Conservation (phyloP, 2,113 vertebrate genomes). For the Saccopteryx leptura region DNA sequence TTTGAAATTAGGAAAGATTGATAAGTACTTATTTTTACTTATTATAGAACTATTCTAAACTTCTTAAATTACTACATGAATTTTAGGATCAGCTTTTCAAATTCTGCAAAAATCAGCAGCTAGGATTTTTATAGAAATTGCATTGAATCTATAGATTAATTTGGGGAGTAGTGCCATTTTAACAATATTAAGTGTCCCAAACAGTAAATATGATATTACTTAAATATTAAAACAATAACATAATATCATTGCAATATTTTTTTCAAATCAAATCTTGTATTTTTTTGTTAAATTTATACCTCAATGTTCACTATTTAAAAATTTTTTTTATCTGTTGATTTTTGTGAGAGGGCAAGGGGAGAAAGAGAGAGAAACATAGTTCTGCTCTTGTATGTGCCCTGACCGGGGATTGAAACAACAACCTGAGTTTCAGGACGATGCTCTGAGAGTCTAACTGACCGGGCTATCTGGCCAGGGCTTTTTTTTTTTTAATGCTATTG, state of each 20-base stretch:
- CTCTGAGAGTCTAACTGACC: no score
- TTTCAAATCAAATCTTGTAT: background rate
- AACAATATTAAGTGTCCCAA: conserved; percentile 19
- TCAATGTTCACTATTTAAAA: background rate
- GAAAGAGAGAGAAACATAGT: no score
- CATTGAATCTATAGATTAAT: background rate
- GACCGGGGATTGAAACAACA: no score
- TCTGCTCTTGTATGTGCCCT: no score
- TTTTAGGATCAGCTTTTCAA: conserved; percentile 18
- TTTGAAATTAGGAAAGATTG: conserved; percentile 38
- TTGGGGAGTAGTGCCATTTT: background rate
- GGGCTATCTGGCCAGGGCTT: no score
- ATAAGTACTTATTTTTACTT: background rate
- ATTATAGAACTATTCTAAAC: background rate
- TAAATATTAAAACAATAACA: no score
- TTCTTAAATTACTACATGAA: conserved; percentile 23
- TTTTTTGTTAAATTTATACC: conserved; percentile 45
- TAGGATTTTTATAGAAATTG: background rate
- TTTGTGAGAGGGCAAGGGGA: no score
- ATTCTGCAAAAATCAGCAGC: background rate
- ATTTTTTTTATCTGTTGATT: no score
- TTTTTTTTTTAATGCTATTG: background rate
- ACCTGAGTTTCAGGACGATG: no score
- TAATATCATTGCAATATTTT: background rate
- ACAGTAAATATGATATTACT: background rate